Base-by-base conservation (phyloP, 64 coral and sea anemone species). In the Montipora efflorescens region DNA sequence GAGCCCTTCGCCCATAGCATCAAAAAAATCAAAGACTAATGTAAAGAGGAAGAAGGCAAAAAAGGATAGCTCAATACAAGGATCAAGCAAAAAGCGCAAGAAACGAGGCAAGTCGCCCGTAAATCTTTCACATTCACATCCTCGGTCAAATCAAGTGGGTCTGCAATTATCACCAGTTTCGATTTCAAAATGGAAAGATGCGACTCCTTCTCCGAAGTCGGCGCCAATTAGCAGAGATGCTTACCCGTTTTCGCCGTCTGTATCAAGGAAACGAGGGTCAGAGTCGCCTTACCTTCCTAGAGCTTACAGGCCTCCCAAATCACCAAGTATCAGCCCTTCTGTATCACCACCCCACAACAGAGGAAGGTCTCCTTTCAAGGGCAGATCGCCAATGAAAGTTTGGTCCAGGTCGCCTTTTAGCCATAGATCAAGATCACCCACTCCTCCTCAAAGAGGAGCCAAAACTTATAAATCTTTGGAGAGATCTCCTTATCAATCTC, bases 351-450 rank as follows among this genome's bases (percentile, higher is more conserved):
- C 94, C 20, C 84, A 77, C 74, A 95, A 77, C 43, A 62, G 75
- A 80, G 55, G 53, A n/a, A 90, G 93, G 53, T 89, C 93, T 52
- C 93, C 93, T 62, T 84, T 83, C 90, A 88, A 87, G 59, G 77
- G 67, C 8, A 98, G 82, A 62, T 96, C 94, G 8, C 97, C 94
- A 57, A 25, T 81, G 79, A 79, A 95, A 57, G 96, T 86, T 64
- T 96, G 95, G 92, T 99, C 95, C 19, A 89, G 64, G 10, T 96
- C 98, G 80, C 98, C 98, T n/a, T 96, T 82, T 92, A 91, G 74
- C n/a, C 95, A 92, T 25, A 96, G 79, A 67, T 96, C 98, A 90
- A 96, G 98, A 96, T 99, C 98, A 82, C 98, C 98, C 8, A 92
- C 95, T 76, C 90, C 95, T 84, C 18, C 78, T 53, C 92, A 80